phyloP scores from a whole-genome alignment of 2,797 vertebrate genomes.

The Falco biarmicus region DNA sequence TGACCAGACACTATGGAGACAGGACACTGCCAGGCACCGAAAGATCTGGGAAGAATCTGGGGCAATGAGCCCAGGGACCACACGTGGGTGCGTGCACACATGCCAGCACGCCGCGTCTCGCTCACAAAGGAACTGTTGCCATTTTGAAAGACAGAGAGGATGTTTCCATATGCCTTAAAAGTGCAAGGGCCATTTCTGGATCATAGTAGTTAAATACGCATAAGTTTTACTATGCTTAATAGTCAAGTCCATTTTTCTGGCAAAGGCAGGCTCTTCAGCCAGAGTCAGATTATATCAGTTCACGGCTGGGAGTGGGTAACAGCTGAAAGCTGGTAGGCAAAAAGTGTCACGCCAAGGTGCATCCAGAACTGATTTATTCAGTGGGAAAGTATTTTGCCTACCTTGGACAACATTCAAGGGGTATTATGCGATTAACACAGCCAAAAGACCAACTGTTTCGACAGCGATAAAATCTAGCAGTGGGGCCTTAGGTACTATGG shows the following conservation, averaged over 20 bases:
- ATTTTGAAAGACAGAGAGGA: constrained; percentile 70
- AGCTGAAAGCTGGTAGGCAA: constrained; percentile 50
- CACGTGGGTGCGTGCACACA: rapidly evolving
- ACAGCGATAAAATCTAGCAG: constrained; percentile 15
- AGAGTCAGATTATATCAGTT: constrained; percentile 40
- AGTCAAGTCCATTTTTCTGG: constrained; percentile 65
- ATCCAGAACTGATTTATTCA: constrained; percentile 51
- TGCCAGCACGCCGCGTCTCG: rapidly evolving
- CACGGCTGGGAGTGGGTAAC: constrained; percentile 4
- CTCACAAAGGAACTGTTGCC: constrained; percentile 8
- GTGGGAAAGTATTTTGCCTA: constrained; percentile 45
- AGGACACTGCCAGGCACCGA: neutral
- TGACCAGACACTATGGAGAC: constrained; percentile 18
- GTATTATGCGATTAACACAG: constrained; percentile 10
- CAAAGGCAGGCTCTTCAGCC: constrained; percentile 50
- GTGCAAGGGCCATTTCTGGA: constrained; percentile 71
- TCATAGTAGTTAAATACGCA: constrained; percentile 64
- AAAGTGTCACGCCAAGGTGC: constrained; percentile 50
- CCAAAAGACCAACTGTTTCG: neutral
- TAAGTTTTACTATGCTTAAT: constrained; percentile 36
- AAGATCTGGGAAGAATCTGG: neutral
- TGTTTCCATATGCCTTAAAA: constrained; percentile 69
- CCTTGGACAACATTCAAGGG: neutral
- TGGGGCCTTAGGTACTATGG: neutral
- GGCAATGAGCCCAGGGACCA: neutral